Evolutionary conservation across 2,888 invertebrate genomes (phyloP).

Genomic region (Aleiodes testaceus): DNA sequence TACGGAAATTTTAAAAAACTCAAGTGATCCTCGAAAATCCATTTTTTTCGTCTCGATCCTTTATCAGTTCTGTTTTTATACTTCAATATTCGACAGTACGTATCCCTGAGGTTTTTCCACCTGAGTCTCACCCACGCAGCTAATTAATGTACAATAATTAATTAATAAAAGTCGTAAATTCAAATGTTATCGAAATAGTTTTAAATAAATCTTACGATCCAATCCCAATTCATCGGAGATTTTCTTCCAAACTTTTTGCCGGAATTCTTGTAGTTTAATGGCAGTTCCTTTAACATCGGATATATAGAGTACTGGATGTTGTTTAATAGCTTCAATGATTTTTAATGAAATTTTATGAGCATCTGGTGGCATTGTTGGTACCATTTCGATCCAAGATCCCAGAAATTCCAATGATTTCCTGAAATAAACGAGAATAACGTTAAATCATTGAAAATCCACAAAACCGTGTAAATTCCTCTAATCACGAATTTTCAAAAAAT

Average conservation of each 20-base stretch:
- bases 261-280: constrained; percentile 67
- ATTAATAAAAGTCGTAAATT: constrained; percentile 1
- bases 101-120: constrained; percentile 70
- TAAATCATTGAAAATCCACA: too few relatives aligned
- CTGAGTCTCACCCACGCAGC: constrained; percentile 66
- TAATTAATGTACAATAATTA: constrained; percentile 46
- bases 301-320: constrained; percentile 69
- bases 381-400: constrained; percentile 51
- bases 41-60: constrained; percentile 66
- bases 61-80: constrained; percentile 67
- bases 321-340: constrained; percentile 68
- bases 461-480: too few relatives aligned
- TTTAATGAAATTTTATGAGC: constrained; percentile 67
- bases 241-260: constrained; percentile 70
- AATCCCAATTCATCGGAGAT: constrained; percentile 68
- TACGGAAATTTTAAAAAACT: constrained; percentile 69
- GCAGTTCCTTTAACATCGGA: constrained; percentile 66
- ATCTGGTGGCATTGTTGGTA: constrained; percentile 65
- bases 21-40: constrained; percentile 69
- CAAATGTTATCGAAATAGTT: background rate
- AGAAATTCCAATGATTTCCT: background rate
- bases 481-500: too few relatives aligned
- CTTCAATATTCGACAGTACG: constrained; percentile 69
- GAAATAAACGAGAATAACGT: background rate
- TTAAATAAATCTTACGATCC: constrained; percentile 61